Base-by-base conservation (phyloP, 2,888 invertebrate genomes). In the Urechis unicinctus region DNA sequence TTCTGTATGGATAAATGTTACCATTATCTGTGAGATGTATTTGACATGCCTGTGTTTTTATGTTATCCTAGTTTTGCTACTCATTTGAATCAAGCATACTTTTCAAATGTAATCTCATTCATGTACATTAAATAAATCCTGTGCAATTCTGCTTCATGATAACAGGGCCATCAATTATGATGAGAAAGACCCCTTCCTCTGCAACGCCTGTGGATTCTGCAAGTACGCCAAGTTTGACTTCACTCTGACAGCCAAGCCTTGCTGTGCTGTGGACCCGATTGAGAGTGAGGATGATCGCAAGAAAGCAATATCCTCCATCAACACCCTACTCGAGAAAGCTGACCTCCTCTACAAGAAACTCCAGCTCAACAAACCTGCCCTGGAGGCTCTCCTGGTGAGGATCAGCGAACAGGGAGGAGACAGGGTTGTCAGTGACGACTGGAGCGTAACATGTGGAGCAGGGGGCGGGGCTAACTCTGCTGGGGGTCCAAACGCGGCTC, bases 181-280 rank as follows among this genome's bases (percentile, higher is more conserved):
- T 77, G 96, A 97, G 77, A 94, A 95, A 77, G 97, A 97, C 80
- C 97, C 97, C 0, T 98, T 97, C 84, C 81, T 98, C 26, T 98
- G 98, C 74, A 96, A 96, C 79, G 90, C 95, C 3, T 98, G 98
- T 79, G 97, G 97, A 1, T 97, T 94, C 81, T 98, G 97, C 82
- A 97, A 97, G 81, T 97, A 97, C 79, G 97, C 96, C 36, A 95
- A 97, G 80, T 96, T 97, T 78, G 97, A 98, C 80, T 92, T 94
- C 79, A 91, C 90, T 9, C 82, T 96, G 56, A 87, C 88, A 3
- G 93, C 91, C 3, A 86, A 91, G 25, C 89, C 92, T 0, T 94
- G 92, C 72, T 96, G 92, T 78, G 95, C 95, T 24, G 94, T 97
- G 0, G 96, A 97, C 80, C 92, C 93, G 13, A 95, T 97, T 25